These are phyloP conservation scores for Aspidapion aeneum DNA, from an alignment of 2,888 invertebrate genomes.

Conservation along the genomic window DNA sequence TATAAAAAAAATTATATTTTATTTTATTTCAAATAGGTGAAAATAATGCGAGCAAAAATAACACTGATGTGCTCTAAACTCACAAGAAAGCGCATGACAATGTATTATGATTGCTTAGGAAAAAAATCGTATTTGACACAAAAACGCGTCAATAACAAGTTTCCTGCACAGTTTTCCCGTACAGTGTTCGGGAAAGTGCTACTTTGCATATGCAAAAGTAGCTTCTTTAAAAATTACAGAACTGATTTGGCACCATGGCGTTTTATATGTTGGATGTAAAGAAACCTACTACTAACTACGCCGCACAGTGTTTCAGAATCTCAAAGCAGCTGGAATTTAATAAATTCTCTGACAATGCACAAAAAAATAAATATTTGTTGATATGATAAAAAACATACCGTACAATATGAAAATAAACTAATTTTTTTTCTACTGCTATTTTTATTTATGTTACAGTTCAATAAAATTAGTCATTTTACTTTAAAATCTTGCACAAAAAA, in stretches of 20 bases:
- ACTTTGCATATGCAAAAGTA: background rate
- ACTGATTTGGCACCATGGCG: no score
- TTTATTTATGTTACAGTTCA: background rate
- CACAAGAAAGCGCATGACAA: no score
- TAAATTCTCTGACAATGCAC: background rate
- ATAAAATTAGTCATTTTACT: background rate
- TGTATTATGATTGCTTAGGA: no score
- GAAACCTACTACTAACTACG: no score
- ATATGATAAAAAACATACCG: background rate
- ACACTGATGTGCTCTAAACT: no score
- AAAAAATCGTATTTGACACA: no score
- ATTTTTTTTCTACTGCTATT: background rate
- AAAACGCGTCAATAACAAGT: no score
- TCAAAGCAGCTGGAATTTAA: background rate
- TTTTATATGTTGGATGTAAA: no score
- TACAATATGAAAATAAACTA: background rate
- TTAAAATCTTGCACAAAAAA: background rate
- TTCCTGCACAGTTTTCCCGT: background rate
- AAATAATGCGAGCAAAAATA: no score
- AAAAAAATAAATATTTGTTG: background rate
- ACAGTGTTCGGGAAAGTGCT: background rate
- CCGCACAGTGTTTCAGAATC: background rate
- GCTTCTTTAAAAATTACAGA: no score
- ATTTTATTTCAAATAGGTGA: no score
- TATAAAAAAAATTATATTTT: no score